Base-by-base conservation (phyloP, 2,797 vertebrate genomes). In the Labroides dimidiatus region DNA sequence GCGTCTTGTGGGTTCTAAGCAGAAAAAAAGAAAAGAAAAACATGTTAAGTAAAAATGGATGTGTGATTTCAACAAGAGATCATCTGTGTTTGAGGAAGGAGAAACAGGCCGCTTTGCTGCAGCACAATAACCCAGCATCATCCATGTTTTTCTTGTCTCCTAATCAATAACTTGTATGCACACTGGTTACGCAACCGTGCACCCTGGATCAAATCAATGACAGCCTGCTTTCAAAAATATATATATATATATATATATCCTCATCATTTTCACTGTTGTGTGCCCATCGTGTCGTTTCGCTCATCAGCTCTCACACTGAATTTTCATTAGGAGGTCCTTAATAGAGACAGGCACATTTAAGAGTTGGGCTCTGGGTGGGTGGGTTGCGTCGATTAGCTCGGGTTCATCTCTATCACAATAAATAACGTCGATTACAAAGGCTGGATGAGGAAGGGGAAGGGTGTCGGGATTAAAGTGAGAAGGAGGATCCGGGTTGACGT, bases 371-470 rank as follows among this genome's bases (percentile, higher is more conserved):
- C 72, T 72, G 74, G 81, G 76, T 77, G 78, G 76, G 69, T 74
- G 84, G 83, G 59, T 72, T 56, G 55, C 66, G 87, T 87, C 77
- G 82, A 90, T 89, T 89, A 84, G 77, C 70, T 47, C 11, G 17
- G 69, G 66, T 87, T 91, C 86, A 91, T 93, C 86, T 88, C 88
- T 30, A 80, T 86, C 82, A 84, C 74, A 88, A 89, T 87, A 89
- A 91, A 92, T 90, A 93, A 91, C 81, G 77, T 81, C 90, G 84
- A 92, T 90, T 87, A 84, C 76, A 87, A 84, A 66, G 23, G n/a
- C 69, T 45, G 64, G 71, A 82, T 72, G 66, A 68, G 60, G 63
- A 49, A 49, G 50, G 64, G 58, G 74, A 74, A 66, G 72, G 52
- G 48, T 75, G 74, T 24, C 68, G 55, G 77, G 84, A 84, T 78